A percentile compares a stretch with the other conserved stretches of the same genome.
Evolutionary conservation across 2,888 invertebrate genomes (phyloP).

Genomic region (Alentia gelatinosa): DNA sequence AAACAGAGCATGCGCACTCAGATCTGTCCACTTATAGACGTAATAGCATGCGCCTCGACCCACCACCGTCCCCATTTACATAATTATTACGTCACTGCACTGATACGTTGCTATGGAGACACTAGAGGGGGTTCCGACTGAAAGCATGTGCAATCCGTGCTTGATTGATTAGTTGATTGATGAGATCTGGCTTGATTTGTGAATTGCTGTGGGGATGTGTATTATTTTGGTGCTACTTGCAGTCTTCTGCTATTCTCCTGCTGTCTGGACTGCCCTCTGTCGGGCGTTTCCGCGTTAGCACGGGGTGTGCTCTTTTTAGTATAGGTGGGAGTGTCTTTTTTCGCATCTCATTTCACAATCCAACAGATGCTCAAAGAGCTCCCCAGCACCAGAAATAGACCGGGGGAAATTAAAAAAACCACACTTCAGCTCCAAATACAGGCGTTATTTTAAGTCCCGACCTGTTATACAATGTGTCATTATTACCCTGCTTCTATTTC

Average conservation of each 20-base stretch:
- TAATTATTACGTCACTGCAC: slow-evolving; percentile 27
- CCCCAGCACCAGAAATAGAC: not conserved
- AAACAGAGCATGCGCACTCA: too few relatives aligned
- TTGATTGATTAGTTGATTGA: slow-evolving; percentile 37
- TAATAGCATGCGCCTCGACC: not conserved
- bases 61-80: slow-evolving; percentile 1
- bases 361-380: not conserved
- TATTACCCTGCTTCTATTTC: slow-evolving; percentile 1
- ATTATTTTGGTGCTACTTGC: not conserved
- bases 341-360: not conserved
- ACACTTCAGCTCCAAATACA: not conserved
- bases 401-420: not conserved
- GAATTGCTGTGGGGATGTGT: not conserved
- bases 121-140: not conserved
- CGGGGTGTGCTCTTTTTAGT: too few relatives aligned
- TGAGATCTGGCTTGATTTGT: not conserved
- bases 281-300: too few relatives aligned
- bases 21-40: too few relatives aligned
- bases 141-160: not conserved
- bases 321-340: too few relatives aligned
- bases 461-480: not conserved
- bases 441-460: not conserved
- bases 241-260: not conserved
- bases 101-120: slow-evolving; percentile 11
- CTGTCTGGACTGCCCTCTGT: too few relatives aligned